Evolutionary conservation across 2,888 invertebrate species (phyloP).

Genomic region (Melanchra persicariae): DNA sequence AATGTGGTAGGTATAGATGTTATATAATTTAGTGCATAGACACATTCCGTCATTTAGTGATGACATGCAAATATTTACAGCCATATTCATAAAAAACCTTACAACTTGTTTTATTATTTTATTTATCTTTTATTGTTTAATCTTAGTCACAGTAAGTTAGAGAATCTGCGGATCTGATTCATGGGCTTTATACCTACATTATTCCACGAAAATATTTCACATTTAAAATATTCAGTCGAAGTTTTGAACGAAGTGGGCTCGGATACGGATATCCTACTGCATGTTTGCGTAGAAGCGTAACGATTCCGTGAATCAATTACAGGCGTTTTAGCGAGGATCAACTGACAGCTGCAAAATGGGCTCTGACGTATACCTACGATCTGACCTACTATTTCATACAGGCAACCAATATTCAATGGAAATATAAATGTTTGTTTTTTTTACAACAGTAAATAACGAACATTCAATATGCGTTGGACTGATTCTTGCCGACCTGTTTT

Average conservation of each 20-base stretch:
- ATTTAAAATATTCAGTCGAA: slow-evolving; percentile 7
- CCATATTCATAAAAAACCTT: too few species aligned
- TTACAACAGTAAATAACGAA: slow-evolving; percentile 20
- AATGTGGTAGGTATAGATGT: too few species aligned
- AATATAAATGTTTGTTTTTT: slow-evolving; percentile 28
- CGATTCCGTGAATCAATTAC: slow-evolving; percentile 63
- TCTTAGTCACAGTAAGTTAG: neutral
- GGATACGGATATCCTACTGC: slow-evolving; percentile 29
- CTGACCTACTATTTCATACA: slow-evolving; percentile 25
- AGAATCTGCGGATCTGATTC: neutral
- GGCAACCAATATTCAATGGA: slow-evolving; percentile 12
- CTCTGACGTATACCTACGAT: slow-evolving; percentile 31
- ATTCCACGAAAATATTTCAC: slow-evolving; percentile 6
- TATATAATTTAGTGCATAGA: too few species aligned
- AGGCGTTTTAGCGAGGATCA: slow-evolving; percentile 50
- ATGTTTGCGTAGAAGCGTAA: slow-evolving; percentile 41
- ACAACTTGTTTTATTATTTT: too few species aligned
- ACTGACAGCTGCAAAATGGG: slow-evolving; percentile 43
- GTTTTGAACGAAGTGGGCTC: slow-evolving; percentile 12
- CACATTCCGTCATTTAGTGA: too few species aligned
- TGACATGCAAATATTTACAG: too few species aligned
- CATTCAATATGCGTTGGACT: too few species aligned
- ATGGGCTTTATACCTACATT: neutral
- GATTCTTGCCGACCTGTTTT: too few species aligned
- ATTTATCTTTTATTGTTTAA: too few species aligned